phyloP scores from a whole-genome alignment of 2,888 invertebrate species.

The Callyntrura guangdongensis region DNA sequence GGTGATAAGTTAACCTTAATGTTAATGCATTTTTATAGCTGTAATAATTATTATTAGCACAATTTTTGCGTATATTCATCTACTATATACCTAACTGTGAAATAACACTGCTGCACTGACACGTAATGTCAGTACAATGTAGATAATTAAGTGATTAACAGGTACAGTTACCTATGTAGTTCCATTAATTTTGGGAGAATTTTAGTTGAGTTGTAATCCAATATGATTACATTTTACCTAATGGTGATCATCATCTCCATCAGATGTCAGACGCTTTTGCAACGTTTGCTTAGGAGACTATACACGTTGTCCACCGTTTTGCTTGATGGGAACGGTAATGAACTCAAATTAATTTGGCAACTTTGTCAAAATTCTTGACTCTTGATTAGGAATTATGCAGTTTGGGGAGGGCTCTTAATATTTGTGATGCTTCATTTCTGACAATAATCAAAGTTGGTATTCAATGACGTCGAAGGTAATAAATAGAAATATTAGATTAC shows the following conservation, averaged over 20 bases:
- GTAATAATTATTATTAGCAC: background rate
- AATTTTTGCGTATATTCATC: background rate
- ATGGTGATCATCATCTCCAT: background rate
- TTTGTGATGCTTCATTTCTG: background rate
- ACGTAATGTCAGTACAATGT: background rate
- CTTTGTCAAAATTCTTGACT: background rate
- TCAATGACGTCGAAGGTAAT: slow-evolving; percentile 1
- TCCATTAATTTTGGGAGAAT: background rate
- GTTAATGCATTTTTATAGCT: background rate
- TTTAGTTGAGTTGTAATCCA: background rate
- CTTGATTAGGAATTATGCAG: background rate
- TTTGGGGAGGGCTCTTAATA: background rate
- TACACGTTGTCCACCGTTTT: background rate
- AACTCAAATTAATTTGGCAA: slow-evolving; percentile 29
- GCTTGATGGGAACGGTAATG: slow-evolving; percentile 27
- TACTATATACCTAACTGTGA: background rate
- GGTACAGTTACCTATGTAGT: slow-evolving; percentile 27
- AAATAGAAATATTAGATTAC: background rate
- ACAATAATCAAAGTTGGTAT: background rate
- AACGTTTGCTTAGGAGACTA: background rate
- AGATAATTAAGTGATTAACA: slow-evolving; percentile 5
- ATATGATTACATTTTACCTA: background rate
- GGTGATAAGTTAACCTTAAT: background rate
- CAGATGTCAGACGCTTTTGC: background rate
- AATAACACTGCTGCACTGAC: background rate